A percentile compares a stretch with the other conserved stretches of the same genome.
phyloP scores from a whole-genome alignment of 2,888 invertebrate species.

The Lumbricus terrestris region DNA sequence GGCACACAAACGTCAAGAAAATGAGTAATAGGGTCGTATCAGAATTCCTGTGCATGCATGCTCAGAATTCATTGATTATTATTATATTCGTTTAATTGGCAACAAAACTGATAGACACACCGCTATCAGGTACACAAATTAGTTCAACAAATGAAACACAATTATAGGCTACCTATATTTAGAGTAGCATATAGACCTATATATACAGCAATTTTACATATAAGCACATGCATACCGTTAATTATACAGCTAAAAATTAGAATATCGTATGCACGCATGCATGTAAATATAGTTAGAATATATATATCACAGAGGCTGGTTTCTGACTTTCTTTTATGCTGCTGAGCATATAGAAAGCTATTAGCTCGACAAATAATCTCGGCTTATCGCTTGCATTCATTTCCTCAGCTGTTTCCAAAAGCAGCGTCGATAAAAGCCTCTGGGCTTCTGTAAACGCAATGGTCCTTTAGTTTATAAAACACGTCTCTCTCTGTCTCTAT shows the following conservation, averaged over 20 bases:
- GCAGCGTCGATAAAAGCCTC: constrained; percentile 3
- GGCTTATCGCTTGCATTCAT: neutral
- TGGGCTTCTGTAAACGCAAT: neutral
- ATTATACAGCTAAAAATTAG: neutral
- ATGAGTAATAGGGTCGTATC: neutral
- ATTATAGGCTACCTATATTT: no score
- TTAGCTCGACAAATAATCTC: constrained; percentile 3
- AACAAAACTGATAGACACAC: no score
- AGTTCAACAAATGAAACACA: no score
- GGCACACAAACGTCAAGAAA: neutral
- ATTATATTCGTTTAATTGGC: no score
- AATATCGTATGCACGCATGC: neutral
- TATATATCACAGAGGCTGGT: no score
- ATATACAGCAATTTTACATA: neutral
- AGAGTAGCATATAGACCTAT: no score
- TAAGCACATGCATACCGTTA: no score
- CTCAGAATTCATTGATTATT: no score
- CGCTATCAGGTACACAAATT: no score
- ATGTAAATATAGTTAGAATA: neutral
- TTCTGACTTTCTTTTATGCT: neutral
- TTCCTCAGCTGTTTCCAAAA: neutral
- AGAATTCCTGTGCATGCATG: neutral
- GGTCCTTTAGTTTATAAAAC: neutral
- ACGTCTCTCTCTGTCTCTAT: neutral
- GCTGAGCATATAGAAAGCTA: neutral